Conservation (phyloP, 2,888 invertebrate genomes). For the Venusia cambrica region DNA sequence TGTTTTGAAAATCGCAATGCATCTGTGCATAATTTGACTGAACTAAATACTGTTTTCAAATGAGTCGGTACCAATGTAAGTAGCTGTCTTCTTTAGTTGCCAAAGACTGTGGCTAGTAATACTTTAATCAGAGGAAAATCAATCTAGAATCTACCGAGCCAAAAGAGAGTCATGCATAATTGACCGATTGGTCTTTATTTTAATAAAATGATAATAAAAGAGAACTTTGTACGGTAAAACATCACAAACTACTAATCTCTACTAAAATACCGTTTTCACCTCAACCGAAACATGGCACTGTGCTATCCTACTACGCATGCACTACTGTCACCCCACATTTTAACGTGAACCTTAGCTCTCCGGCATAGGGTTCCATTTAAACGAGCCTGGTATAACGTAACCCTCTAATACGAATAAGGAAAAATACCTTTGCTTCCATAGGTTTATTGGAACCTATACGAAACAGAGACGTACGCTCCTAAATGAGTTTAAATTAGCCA, state of each 20-base stretch:
- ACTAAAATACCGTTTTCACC: conserved; percentile 58
- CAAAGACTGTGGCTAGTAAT: no score
- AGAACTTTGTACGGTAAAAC: conserved; percentile 69
- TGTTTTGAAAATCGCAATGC: no score
- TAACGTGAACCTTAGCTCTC: conserved; percentile 13
- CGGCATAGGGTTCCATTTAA: conserved; percentile 10
- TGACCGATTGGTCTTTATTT: conserved; percentile 29
- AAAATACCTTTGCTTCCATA: conserved; percentile 15
- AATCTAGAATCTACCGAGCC: conserved; percentile 51
- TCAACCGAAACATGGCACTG: conserved; percentile 76
- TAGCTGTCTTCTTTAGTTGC: no score
- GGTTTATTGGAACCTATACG: not conserved
- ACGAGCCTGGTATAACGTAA: conserved; percentile 13
- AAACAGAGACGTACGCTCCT: conserved; percentile 8
- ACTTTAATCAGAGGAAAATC: no score
- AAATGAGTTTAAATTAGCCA: conserved; percentile 20
- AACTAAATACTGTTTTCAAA: no score
- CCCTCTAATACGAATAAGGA: conserved; percentile 18
- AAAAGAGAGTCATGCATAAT: conserved; percentile 57
- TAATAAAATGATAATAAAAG: conserved; percentile 61
- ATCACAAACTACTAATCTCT: conserved; percentile 64
- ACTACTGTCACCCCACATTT: conserved; percentile 50
- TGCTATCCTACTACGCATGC: conserved; percentile 72
- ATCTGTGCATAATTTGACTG: no score
- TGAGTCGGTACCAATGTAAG: no score